Base-by-base conservation (phyloP, 1,140 invertebrate species). In the Teleogryllus occipitalis region DNA sequence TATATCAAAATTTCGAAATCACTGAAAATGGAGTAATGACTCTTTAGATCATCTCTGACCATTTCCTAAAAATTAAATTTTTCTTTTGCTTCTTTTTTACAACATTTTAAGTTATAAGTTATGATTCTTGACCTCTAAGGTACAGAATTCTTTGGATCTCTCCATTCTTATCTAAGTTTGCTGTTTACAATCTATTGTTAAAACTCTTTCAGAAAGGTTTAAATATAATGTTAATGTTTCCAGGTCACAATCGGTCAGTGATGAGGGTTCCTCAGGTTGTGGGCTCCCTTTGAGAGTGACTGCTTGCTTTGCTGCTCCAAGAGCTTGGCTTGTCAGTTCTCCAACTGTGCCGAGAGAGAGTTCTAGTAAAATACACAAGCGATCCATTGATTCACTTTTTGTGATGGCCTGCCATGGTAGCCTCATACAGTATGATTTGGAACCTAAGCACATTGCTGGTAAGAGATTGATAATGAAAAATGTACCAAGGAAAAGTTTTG, bases 351-450 rank as follows among this genome's bases (percentile, higher is more conserved):
- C 82, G 21, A 75, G 78, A 79, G 80, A 76, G 47, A 81, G 22
- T 48, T 77, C 76, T 48, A 79, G 79, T 79, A 90, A 85, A 84
- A 87, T 74, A 83, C 85, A n/a, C 8, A 88, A 87, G 82, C 84
- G 88, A 80, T 88, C 92, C 81, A 90, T 94, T 7, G 95, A 97
- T 83, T 95, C 96, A 21, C 88, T 98, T 3, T 98, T 97, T 85
- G 90, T 98, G 4, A 94, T 97, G 90, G 93, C 94, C 72, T 95
- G 94, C 81, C 92, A 94, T 84, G 97, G 96, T 46, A 92, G 90
- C 79, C 89, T 99, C 82, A 90, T 97, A 80, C 96, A 98, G 84
- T 97, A 98, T 82, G 91, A 95, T 85, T 88, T 99, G 82, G 94
- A 98, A 84, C 96, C 96, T 0, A 91, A 91, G 83, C 91, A 92